These are phyloP conservation scores for Pristionchus japonicus DNA, from an alignment of 2,888 invertebrate species.

Conservation along the genomic window DNA sequence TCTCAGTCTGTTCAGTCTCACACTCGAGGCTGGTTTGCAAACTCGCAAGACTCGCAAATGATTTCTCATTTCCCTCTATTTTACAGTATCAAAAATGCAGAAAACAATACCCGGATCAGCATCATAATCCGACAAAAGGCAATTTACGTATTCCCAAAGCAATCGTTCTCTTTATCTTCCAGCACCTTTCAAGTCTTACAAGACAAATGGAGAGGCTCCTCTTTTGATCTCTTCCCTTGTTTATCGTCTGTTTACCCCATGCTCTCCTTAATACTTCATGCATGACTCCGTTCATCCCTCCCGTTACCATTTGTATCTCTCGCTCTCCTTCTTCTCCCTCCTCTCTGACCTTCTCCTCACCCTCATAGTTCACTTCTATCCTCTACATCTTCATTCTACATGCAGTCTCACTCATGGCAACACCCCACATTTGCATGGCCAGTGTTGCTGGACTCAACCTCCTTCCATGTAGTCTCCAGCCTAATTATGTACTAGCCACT, in stretches of 20 bases:
- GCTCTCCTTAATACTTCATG: constrained; percentile 11
- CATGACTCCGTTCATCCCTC: constrained; percentile 35
- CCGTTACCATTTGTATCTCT: not conserved
- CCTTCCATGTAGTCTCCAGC: not conserved
- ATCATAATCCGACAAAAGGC: too few relatives aligned
- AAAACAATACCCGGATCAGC: not conserved
- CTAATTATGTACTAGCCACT: not conserved
- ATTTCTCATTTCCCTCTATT: not conserved
- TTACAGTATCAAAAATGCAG: not conserved
- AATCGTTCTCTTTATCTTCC: not conserved
- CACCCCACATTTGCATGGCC: not conserved
- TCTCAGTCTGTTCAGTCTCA: not conserved
- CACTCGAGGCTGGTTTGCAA: too few relatives aligned
- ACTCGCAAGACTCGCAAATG: too few relatives aligned
- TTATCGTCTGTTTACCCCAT: not conserved
- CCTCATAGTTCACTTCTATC: not conserved
- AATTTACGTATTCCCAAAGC: not conserved
- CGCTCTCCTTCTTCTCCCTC: not conserved
- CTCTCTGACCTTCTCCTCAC: not conserved
- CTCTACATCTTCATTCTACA: constrained; percentile 14
- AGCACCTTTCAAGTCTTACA: not conserved
- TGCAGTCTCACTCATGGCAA: constrained; percentile 26
- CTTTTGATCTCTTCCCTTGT: not conserved
- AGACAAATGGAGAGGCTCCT: not conserved
- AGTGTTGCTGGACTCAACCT: not conserved